Base-by-base conservation (phyloP, 1,140 invertebrate genomes). In the Cepaea nemoralis region DNA sequence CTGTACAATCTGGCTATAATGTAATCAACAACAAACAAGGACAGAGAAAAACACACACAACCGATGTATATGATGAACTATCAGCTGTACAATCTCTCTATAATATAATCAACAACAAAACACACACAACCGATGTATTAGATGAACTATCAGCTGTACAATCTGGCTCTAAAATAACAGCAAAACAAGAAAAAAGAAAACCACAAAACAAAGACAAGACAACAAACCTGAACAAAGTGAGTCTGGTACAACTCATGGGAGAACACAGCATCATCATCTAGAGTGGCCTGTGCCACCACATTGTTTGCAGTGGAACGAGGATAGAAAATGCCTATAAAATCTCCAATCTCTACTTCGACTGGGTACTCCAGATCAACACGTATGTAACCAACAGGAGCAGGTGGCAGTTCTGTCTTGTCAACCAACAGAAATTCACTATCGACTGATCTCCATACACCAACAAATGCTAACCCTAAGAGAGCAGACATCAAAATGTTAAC, bases 271-370 rank as follows among this genome's bases (percentile, higher is more conserved):
- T 76, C 82, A 77, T 88, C 88, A 0, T 35, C 83, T 12, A 81
- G 35, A 14, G 77, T 87, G 0, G 89, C 83, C 67, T 86, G 85
- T 12, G 85, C 87, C 55, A 90, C 83, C 1, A 89, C 85, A 37
- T 88, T 89, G 59, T 81, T 81, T 35, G 81, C 73, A 2, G 85
- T 81, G 16, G 10, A 63, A 24, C 84, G 45, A 14, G 87, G 83
- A 75, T 90, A 90, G 79, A 89, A 89, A 14, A 90, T 82, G 35
- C 89, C 89, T 63, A 90, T 86, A 69, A 88, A 87, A 82, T 90
- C 89, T n/a, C 89, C 89, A 27, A 82, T 78, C 33, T 87, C 82
- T 0, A 90, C 89, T 10, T 45, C 8, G 35, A 89, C 84, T 31
- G 87, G 89, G 6, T 19, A 35, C 6, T 81, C 42, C 10, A 85